A percentile compares a stretch with the other conserved stretches of the same genome.
phyloP scores from a whole-genome alignment of 2,888 invertebrate species.

The Atethmia centrago region DNA sequence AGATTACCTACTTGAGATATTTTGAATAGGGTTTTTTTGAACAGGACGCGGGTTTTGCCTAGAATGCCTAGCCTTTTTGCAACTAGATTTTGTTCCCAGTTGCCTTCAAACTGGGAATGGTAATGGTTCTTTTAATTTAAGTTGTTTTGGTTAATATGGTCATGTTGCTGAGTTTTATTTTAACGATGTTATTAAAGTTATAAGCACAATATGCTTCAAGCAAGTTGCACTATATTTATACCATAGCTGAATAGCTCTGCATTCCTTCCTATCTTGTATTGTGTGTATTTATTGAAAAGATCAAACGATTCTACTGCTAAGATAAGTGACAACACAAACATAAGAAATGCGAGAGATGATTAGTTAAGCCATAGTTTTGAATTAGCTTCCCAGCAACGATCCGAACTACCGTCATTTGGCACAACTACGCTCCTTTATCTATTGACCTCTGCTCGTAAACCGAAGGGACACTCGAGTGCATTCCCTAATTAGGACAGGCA shows the following conservation, averaged over 20 bases:
- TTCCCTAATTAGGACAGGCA: slow-evolving; percentile 64
- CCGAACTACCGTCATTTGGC: slow-evolving; percentile 62
- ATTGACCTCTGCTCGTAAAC: slow-evolving; percentile 68
- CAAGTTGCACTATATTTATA: not conserved
- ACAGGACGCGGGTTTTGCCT: not conserved
- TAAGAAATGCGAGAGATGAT: slow-evolving; percentile 44
- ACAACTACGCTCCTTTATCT: slow-evolving; percentile 58
- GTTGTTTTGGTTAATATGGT: not conserved
- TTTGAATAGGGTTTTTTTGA: slow-evolving; percentile 13
- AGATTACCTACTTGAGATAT: not conserved
- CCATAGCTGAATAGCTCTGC: no score
- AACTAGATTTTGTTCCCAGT: not conserved
- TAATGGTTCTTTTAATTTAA: slow-evolving; percentile 3
- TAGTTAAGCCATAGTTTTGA: slow-evolving; percentile 42
- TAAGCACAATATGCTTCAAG: no score
- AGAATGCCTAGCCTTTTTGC: slow-evolving; percentile 22
- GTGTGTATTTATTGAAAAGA: not conserved
- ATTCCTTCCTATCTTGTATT: not conserved
- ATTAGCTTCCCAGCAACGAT: slow-evolving; percentile 31
- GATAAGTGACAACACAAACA: slow-evolving; percentile 2
- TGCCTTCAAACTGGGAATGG: slow-evolving; percentile 13
- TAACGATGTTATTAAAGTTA: not conserved
- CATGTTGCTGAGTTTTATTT: slow-evolving; percentile 3
- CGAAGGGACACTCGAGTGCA: slow-evolving; percentile 67
- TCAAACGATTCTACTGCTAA: not conserved